A percentile compares a stretch with the other conserved stretches of the same genome.
These are phyloP conservation scores for Drosophila equinoxialis DNA, from an alignment of 1,140 invertebrate species.

Conservation along the genomic window DNA sequence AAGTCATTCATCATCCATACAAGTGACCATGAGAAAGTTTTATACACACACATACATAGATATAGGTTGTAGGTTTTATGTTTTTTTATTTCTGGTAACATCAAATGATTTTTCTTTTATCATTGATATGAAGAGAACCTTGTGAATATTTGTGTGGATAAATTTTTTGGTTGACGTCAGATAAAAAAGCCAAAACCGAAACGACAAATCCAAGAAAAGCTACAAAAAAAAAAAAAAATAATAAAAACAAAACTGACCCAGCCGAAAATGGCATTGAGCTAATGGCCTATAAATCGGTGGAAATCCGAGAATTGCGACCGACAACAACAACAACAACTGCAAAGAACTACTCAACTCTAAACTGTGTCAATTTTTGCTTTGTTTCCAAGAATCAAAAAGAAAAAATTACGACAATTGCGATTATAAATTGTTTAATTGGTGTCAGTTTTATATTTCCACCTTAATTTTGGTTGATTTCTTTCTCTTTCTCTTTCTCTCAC, in stretches of 20 bases:
- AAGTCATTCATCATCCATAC: slow-evolving; percentile 6
- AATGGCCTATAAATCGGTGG: slow-evolving; percentile 17
- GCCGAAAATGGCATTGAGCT: slow-evolving; percentile 28
- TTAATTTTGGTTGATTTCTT: slow-evolving; percentile 3
- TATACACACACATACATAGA: background rate
- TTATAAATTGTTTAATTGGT: slow-evolving; percentile 27
- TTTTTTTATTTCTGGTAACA: background rate
- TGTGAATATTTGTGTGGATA: background rate
- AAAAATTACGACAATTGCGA: slow-evolving; percentile 1
- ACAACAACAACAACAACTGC: background rate
- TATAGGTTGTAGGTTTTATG: too few relatives aligned
- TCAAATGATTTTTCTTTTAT: slow-evolving; percentile 21
- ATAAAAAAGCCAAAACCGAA: background rate
- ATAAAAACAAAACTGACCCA: slow-evolving; percentile 24
- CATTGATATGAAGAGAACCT: slow-evolving; percentile 3
- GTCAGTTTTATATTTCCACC: slow-evolving; percentile 24
- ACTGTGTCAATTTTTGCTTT: slow-evolving; percentile 22
- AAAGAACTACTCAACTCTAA: slow-evolving; percentile 7
- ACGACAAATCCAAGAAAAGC: background rate
- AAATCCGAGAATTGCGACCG: slow-evolving; percentile 1
- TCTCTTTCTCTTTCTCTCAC: background rate
- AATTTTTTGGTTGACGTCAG: slow-evolving; percentile 10
- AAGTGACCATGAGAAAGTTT: slow-evolving; percentile 9
- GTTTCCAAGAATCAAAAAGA: slow-evolving; percentile 13
- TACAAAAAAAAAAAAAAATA: background rate